A percentile compares a stretch with the other conserved stretches of the same genome.
Conservation (phyloP, 2,113 vertebrate species). For the Brachypteracias leptosomus region DNA sequence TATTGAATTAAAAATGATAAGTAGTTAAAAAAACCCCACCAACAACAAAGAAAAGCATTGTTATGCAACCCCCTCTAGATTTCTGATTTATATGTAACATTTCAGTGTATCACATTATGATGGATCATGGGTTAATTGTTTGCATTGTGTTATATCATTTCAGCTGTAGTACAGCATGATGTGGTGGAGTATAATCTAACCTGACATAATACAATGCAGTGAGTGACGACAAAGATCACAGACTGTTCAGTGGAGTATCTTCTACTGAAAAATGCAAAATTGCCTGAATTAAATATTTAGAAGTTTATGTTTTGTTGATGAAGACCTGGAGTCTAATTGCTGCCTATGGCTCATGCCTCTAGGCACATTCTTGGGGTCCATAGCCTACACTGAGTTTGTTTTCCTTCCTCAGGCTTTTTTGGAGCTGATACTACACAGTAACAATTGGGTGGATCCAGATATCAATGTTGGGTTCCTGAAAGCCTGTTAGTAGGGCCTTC, state of each 20-base stretch:
- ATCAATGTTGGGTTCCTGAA: neutral
- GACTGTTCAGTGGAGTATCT: neutral
- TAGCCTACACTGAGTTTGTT: neutral
- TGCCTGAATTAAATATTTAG: neutral
- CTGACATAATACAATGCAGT: neutral
- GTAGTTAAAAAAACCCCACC: neutral
- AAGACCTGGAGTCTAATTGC: neutral
- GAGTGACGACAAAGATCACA: neutral
- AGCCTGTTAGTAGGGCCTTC: neutral
- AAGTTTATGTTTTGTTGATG: neutral
- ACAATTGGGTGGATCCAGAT: neutral
- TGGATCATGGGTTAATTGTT: neutral
- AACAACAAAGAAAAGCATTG: neutral
- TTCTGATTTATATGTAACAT: neutral
- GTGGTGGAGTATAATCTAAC: neutral
- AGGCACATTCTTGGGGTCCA: neutral
- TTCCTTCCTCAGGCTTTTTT: neutral
- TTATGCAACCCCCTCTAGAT: neutral
- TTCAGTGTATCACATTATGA: neutral
- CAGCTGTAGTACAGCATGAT: neutral
- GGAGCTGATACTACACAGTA: neutral
- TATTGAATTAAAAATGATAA: neutral
- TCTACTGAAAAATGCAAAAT: neutral
- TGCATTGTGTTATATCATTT: neutral
- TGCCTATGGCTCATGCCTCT: neutral